A percentile compares a stretch with the other conserved stretches of the same genome.
Conservation (phyloP, 2,113 vertebrate species). For the human (Homo sapiens) region GRCh38 chr6:112256501-112257000, state of each 20-base stretch:
- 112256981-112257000: not conserved
- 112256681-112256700: not conserved
- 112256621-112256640: not conserved
- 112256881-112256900: not conserved
- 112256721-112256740: not conserved
- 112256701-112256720: not conserved
- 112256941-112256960: not conserved
- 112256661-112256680: no score
- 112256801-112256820: not conserved
- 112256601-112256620: not conserved
- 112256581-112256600: not conserved
- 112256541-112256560: not conserved
- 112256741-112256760: not conserved
- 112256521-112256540: not conserved
- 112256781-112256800: not conserved
- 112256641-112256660: not conserved
- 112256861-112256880: not conserved
- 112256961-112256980: not conserved
- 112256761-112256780: not conserved
- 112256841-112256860: not conserved
- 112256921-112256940: not conserved
- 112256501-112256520: not conserved
- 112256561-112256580: not conserved
- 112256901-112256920: not conserved
- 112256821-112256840: not conserved